phyloP scores from a whole-genome alignment of 2,113 vertebrate species.

The Gobio gobio region DNA sequence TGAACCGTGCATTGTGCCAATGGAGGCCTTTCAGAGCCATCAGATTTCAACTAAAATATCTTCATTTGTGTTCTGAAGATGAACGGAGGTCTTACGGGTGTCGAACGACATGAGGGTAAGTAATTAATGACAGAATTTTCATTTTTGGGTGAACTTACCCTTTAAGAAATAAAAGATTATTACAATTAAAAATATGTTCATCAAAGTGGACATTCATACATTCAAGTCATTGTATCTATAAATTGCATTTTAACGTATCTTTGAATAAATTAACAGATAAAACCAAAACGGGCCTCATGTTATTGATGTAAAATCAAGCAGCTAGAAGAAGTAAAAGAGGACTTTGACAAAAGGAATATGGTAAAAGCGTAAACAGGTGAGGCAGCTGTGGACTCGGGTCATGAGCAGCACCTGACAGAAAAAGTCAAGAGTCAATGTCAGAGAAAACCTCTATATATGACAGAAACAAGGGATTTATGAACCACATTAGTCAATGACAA shows the following conservation, averaged over 20 bases:
- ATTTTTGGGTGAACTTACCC: too few relatives aligned
- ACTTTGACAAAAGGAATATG: slow-evolving; percentile 2
- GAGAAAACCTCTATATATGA: not conserved
- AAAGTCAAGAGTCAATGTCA: not conserved
- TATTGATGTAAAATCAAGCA: not conserved
- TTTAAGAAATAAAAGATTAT: too few relatives aligned
- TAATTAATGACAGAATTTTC: too few relatives aligned
- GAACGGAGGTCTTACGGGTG: too few relatives aligned
- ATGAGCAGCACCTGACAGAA: not conserved
- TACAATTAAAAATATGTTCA: not conserved
- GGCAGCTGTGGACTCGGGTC: not conserved
- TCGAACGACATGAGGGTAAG: too few relatives aligned
- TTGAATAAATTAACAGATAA: not conserved
- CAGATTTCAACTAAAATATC: too few relatives aligned
- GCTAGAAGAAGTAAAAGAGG: not conserved
- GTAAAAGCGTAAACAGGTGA: not conserved
- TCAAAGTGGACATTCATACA: not conserved
- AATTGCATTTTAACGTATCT: not conserved
- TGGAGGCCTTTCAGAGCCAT: too few relatives aligned
- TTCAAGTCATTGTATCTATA: not conserved
- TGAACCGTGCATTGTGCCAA: too few relatives aligned
- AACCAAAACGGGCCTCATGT: not conserved
- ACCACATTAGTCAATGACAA: not conserved
- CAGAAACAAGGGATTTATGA: slow-evolving; percentile 2
- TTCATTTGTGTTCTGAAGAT: too few relatives aligned